A percentile compares a stretch with the other conserved stretches of the same genome.
These are phyloP conservation scores for Aporophyla nigra DNA, from an alignment of 2,888 invertebrate species.

Conservation along the genomic window DNA sequence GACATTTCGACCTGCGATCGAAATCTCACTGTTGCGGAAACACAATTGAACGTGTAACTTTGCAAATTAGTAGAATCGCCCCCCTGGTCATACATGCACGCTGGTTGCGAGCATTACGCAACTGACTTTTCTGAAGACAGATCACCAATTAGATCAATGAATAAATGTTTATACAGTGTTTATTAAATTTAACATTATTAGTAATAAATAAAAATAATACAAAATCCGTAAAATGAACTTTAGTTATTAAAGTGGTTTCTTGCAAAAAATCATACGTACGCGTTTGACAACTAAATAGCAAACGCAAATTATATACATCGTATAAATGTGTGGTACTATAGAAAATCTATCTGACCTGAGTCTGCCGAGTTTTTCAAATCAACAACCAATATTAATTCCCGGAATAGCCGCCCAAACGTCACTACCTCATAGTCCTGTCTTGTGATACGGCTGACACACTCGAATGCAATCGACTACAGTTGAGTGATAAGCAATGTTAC, in stretches of 20 bases:
- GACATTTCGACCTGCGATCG: too few species aligned
- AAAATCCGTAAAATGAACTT: background rate
- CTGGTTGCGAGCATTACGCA: background rate
- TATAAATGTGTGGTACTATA: background rate
- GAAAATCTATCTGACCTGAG: background rate
- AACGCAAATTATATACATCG: background rate
- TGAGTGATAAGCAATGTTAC: conserved; percentile 7
- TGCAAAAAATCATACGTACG: background rate
- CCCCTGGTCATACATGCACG: background rate
- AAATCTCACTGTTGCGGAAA: too few species aligned
- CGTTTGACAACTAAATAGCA: background rate
- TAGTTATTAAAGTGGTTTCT: background rate
- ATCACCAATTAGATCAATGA: background rate
- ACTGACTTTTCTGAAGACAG: background rate
- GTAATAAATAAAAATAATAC: background rate
- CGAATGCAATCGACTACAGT: conserved; percentile 26
- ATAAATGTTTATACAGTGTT: background rate
- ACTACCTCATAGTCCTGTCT: background rate
- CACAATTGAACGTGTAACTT: too few species aligned
- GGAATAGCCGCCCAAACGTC: background rate
- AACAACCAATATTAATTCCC: background rate
- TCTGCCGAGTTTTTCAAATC: background rate
- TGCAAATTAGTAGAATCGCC: too few species aligned
- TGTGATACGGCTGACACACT: conserved; percentile 1
- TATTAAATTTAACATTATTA: background rate